Evolutionary conservation across 2,113 vertebrate species (phyloP), one percentile per base, ranked within the genome.

Genomic region (Condylura cristata): DNA sequence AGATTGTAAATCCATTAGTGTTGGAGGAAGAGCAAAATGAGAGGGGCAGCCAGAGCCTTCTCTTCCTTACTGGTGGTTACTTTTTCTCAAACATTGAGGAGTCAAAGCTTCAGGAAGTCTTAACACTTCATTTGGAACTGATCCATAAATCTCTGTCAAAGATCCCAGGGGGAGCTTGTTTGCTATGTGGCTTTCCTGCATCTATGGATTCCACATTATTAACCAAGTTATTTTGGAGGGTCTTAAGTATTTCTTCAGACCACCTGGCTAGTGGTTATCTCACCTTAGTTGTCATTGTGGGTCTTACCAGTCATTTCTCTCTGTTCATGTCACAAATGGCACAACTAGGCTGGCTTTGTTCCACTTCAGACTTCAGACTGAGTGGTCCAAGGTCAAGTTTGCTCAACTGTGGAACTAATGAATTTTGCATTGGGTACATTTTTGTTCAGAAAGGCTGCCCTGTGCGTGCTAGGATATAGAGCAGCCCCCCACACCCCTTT

Each of bases 41-140:
- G 5, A 53, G 30, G 53, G 60, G 16, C 20, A 16, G 30, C 22
- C 44, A 32, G 63, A 56, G 22, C 6, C 26, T 60, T 88, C 17
- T 41, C 30, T 83, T 75, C 32, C 92, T 34, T 70, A 61, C 0
- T 74, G 20, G 6, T 75, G 4, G 51, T 68, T 48, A 32, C 44
- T 65, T 84, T n/a, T 68, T 68, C n/a, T 39, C 63, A 48, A 12
- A 4, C 39, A 26, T 48, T 85, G 48, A 51, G 14, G 13, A 81
- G 32, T 61, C 22, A 91, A 87, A 91, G 41, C 41, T 93, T 95
- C 68, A 60, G 41, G 53, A 92, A 82, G n/a, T n/a, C 80, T 81
- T 61, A 66, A 53, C 6, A 56, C 37, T 74, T 75, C 58, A 41
- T 10, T 20, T 92, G 30, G n/a, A 95, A 79, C 66, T 46, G 20